Evolutionary conservation across 2,888 invertebrate genomes (phyloP).

Genomic region (Drosophila aldrichi): DNA sequence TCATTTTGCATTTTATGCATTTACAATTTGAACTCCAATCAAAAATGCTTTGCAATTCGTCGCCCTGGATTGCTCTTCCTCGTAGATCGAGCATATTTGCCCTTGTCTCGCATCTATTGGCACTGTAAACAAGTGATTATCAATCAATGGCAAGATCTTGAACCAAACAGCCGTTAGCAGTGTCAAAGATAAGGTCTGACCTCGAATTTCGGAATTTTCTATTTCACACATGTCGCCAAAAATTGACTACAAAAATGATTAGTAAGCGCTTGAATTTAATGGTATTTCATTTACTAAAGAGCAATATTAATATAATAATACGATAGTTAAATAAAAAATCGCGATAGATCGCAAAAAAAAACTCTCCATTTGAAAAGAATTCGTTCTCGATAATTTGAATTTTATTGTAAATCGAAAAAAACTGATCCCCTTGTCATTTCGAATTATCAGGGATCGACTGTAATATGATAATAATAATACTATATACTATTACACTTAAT

Average conservation of each 20-base stretch:
- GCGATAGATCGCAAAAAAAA: no score
- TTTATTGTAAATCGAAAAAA: no score
- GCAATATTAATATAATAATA: not conserved
- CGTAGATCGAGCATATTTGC: constrained; percentile 26
- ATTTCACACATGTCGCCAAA: not conserved
- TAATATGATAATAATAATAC: no score
- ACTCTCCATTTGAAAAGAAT: no score
- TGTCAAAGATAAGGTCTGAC: constrained; percentile 18
- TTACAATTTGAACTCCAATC: constrained; percentile 31
- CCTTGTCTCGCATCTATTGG: constrained; percentile 9
- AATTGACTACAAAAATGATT: not conserved
- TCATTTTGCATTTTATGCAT: constrained; percentile 23
- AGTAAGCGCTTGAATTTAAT: not conserved
- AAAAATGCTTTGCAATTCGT: constrained; percentile 7
- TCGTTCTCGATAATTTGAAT: no score
- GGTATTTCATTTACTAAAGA: not conserved
- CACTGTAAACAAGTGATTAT: constrained; percentile 32
- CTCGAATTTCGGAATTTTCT: not conserved
- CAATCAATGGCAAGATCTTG: constrained; percentile 42
- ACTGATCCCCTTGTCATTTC: no score
- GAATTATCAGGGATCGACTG: no score
- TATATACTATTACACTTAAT: not conserved
- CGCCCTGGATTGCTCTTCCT: constrained; percentile 12
- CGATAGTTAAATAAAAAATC: no score
- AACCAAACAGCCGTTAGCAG: constrained; percentile 22